Evolutionary conservation across 2,113 vertebrate genomes (phyloP), one percentile per base, ranked within the genome.

Genomic region (Poeciliopsis occidentalis): DNA sequence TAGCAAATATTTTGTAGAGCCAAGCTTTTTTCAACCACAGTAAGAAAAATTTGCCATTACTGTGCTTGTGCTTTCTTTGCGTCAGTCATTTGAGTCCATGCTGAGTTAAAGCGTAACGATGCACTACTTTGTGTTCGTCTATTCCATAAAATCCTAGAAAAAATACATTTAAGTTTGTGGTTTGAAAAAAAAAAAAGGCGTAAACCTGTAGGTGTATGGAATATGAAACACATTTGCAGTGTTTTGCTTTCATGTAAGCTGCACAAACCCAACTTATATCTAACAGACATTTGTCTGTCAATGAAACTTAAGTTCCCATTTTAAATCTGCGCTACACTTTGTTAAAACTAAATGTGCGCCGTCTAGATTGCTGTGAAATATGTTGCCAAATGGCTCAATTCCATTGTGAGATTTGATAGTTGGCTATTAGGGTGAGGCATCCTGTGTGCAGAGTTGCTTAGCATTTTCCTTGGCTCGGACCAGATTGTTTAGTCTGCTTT

Each of bases 401-500:
- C 94, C 95, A 95, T 93, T 91, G 91, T 91, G 94, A 93, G 88
- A 95, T 96, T 95, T 94, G 93, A 95, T 96, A 95, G 90, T 94
- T 95, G 92, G 82, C 73, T 95, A 92, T 95, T 96, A 93, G 93
- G 89, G 89, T 93, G 91, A 95, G 95, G 95, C 92, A 95, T 95
- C 93, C 94, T 96, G 91, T 94, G 91, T 92, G 91, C 94, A 80
- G 95, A 95, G 90, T 94, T 96, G 94, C 96, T 97, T 96, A 96
- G 94, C 95, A 91, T 94, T 96, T 95, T 94, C 85, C 93, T 91
- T 94, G 95, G 94, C 95, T 81, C 92, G 84, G 83, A 91, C 94
- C 89, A 84, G 94, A 96, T 97, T 97, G 95, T 97, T 97, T 98
- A 97, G 95, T 97, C 96, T 98, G 93, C 94, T 96, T 93, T 95